These are phyloP conservation scores for Stomatorhinus ivindoensis DNA, from an alignment of 2,113 vertebrate species.

Conservation along the genomic window DNA sequence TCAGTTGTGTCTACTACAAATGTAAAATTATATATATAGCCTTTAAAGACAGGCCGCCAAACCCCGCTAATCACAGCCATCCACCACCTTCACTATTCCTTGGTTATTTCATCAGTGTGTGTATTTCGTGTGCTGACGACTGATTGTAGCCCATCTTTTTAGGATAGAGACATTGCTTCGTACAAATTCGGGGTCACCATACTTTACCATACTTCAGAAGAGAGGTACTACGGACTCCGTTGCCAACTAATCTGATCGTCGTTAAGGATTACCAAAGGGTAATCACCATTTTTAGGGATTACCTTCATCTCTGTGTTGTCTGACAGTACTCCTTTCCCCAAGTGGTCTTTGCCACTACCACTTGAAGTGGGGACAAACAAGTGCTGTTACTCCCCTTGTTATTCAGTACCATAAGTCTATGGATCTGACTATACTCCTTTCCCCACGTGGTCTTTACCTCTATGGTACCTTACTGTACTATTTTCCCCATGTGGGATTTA, in stretches of 20 bases:
- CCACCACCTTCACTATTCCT: neutral
- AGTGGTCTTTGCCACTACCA: neutral
- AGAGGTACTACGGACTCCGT: neutral
- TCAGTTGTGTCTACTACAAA: neutral
- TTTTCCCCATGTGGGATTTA: neutral
- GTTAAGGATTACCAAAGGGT: neutral
- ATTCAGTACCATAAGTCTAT: neutral
- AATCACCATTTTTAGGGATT: neutral
- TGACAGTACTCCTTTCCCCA: neutral
- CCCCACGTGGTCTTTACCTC: neutral
- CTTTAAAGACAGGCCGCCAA: neutral
- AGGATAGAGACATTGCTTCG: neutral
- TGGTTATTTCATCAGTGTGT: neutral
- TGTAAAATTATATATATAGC: neutral
- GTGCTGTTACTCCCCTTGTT: neutral
- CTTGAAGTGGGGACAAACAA: neutral
- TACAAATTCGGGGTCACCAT: neutral
- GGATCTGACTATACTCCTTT: neutral
- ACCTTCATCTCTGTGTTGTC: neutral
- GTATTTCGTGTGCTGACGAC: neutral
- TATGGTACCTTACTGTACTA: neutral
- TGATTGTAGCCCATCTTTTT: neutral
- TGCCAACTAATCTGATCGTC: neutral
- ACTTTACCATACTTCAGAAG: neutral
- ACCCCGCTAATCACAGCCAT: neutral